Conservation (phyloP, 2,113 vertebrate species). For the Bucco capensis region DNA sequence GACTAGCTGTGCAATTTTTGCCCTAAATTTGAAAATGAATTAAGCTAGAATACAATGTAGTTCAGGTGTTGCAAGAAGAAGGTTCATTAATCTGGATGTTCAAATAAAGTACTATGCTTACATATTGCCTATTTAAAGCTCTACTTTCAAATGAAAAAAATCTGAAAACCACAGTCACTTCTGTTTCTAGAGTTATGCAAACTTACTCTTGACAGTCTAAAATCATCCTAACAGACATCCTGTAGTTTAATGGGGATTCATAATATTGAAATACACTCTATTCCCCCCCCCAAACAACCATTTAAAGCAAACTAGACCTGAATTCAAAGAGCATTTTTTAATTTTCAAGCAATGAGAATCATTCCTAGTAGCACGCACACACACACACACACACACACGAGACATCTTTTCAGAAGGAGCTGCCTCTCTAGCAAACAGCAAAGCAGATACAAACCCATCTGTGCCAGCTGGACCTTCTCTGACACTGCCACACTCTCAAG, state of each 20-base stretch:
- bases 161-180: background rate
- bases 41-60: background rate
- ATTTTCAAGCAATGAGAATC: background rate
- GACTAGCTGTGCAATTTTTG: background rate
- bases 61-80: background rate
- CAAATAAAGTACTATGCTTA: background rate
- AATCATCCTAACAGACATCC: background rate
- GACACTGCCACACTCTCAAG: constrained; percentile 76
- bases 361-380: background rate
- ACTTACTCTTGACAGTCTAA: background rate
- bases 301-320: background rate
- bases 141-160: background rate
- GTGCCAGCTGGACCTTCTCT: constrained; percentile 73
- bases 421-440: background rate
- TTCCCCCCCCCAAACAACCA: background rate
- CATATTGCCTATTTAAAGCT: background rate
- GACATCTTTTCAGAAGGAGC: background rate
- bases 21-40: background rate
- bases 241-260: background rate
- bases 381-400: too few relatives aligned
- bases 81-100: background rate
- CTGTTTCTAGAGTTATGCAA: background rate
- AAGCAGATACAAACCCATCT: constrained; percentile 74
- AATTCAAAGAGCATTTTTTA: background rate
- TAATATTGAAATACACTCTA: background rate